These are phyloP conservation scores for Okapia johnstoni DNA, from an alignment of 2,113 vertebrate species.

Conservation along the genomic window DNA sequence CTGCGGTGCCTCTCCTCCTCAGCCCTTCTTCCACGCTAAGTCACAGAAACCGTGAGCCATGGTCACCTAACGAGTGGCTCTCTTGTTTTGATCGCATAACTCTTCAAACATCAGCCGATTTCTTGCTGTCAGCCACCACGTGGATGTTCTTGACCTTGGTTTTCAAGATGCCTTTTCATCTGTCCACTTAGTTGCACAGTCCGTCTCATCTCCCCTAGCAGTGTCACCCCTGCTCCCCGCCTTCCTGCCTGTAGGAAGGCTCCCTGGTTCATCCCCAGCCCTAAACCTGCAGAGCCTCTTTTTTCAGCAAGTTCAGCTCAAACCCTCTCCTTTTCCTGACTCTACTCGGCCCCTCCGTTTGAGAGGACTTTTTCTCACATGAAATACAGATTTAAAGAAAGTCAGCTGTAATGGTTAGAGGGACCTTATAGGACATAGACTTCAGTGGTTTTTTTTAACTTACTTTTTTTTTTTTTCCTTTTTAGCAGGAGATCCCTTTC, in stretches of 20 bases:
- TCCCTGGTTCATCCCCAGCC: not conserved
- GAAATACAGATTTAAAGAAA: slow-evolving; percentile 35
- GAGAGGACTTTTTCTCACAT: not conserved
- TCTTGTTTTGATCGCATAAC: slow-evolving; percentile 23
- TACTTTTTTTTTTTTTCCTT: not conserved
- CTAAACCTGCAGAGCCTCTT: not conserved
- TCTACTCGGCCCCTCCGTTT: not conserved
- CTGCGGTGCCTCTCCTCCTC: not conserved
- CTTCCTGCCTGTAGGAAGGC: not conserved
- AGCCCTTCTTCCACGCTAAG: not conserved
- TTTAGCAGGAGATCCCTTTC: not conserved
- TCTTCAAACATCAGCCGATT: slow-evolving; percentile 45
- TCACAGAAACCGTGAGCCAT: not conserved
- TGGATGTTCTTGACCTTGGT: slow-evolving; percentile 56
- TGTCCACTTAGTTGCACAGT: not conserved
- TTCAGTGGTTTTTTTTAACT: not conserved
- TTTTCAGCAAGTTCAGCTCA: not conserved
- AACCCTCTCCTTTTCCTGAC: not conserved
- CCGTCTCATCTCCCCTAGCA: not conserved
- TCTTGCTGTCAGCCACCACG: slow-evolving; percentile 30
- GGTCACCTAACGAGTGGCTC: not conserved
- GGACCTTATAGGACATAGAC: not conserved
- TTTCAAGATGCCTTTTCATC: slow-evolving; percentile 57
- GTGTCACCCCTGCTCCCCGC: not conserved
- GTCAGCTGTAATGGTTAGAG: not conserved